These are phyloP conservation scores for Nomada fucata DNA, from an alignment of 2,888 invertebrate genomes.

Conservation along the genomic window DNA sequence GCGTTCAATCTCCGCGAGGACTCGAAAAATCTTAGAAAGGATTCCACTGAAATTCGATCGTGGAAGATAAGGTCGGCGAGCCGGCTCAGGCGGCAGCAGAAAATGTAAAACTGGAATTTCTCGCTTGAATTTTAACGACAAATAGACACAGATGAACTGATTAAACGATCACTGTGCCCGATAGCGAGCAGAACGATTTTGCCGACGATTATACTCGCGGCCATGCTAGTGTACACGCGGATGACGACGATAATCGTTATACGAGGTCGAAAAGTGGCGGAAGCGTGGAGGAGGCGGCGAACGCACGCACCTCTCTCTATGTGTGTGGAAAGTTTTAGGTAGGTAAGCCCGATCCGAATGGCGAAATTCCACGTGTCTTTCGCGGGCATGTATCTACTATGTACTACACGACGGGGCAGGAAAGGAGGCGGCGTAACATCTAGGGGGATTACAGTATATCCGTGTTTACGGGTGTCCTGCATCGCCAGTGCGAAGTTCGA, in stretches of 20 bases:
- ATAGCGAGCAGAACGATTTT: not conserved
- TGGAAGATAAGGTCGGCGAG: not conserved
- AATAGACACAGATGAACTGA: not conserved
- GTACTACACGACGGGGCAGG: constrained; percentile 5
- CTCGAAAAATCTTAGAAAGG: not conserved
- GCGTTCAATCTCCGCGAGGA: not conserved
- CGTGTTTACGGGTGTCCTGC: constrained; percentile 30
- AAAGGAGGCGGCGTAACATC: constrained; percentile 51
- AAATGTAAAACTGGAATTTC: too few species aligned
- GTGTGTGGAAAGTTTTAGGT: constrained; percentile 44
- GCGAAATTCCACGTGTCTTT: constrained; percentile 40
- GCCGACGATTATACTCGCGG: constrained; percentile 16
- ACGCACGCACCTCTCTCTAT: not conserved
- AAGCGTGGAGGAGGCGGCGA: constrained; percentile 24
- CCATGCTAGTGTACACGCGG: not conserved
- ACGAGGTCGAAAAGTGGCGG: constrained; percentile 5
- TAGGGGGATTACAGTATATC: constrained; percentile 6
- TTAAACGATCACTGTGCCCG: too few species aligned
- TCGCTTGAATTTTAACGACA: not conserved
- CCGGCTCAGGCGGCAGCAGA: too few species aligned
- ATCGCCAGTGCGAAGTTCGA: constrained; percentile 29
- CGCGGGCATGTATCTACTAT: not conserved
- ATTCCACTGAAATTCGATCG: not conserved
- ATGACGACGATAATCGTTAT: not conserved
- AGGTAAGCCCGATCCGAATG: constrained; percentile 14